Base-by-base conservation (phyloP, 2,797 vertebrate species). In the Spinibarbus caldwelli region DNA sequence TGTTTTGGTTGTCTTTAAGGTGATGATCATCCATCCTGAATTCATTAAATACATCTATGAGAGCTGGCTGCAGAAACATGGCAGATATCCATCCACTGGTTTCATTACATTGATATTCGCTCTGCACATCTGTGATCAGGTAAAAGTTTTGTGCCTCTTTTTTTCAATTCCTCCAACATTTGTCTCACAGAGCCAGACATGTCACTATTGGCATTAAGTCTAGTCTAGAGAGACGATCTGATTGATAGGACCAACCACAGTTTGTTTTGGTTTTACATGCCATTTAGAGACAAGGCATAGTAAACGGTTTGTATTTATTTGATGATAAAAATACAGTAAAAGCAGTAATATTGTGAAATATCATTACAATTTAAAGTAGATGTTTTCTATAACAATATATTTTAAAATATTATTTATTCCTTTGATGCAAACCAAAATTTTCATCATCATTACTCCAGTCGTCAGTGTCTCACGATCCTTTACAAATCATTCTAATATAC, bases 101-200 rank as follows among this genome's bases (percentile, higher is more conserved):
- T 87, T 89, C 54, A 15, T 86, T 5, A 87, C 78, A 23, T 47
- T 89, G 4, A 73, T 83, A 21, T 36, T 80, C 0, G 71, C 86
- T 10, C 26, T 87, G n/a, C 88, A 87, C 54, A 83, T 89, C 71
- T 89, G 88, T 49, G 86, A 89, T 82, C 41, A 89, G 86, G 88
- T 87, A 34, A 45, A 15, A 12, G 5, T n/a, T 6, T 17, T 15
- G 0, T 66, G 52, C 52, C 17, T 21, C 1, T 11, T 19, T 17
- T 78, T 78, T 43, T 36, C 11, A 72, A 36, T 29, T 6, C 5
- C 45, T 45, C 9, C 10, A 70, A 70, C 5, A 6, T 38, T 68
- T 41, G 21, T 70, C 21, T 68, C 34, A 12, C 15, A 19, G 29
- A 66, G 4, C 34, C 19, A 68, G 9, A 68, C 19, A 23, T 21